Evolutionary conservation across 2,888 invertebrate species (phyloP).

Genomic region (Cenopis cana): DNA sequence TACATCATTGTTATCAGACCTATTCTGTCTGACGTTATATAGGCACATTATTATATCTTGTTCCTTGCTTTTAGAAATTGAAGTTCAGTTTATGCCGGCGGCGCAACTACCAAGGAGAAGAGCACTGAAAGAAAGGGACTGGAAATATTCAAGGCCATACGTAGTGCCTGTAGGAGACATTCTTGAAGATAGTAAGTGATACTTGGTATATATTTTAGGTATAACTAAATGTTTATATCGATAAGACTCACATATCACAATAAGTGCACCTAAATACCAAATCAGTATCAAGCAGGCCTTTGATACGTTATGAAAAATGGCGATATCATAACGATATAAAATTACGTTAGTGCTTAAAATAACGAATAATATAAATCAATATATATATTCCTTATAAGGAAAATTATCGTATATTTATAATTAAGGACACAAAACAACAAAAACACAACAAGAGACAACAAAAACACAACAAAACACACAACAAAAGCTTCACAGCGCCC

Average conservation of each 20-base stretch:
- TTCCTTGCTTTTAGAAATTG: slow-evolving; percentile 45
- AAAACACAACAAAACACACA: too few relatives aligned
- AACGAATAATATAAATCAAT: too few relatives aligned
- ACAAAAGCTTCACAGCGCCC: too few relatives aligned
- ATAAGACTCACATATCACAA: not conserved
- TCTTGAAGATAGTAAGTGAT: slow-evolving; percentile 36
- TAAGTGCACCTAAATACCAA: not conserved
- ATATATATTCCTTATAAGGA: too few relatives aligned
- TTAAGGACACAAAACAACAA: too few relatives aligned
- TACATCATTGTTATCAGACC: not conserved
- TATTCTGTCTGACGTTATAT: not conserved
- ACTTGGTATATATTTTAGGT: not conserved
- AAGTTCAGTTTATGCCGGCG: slow-evolving; percentile 47
- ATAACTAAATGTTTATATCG: not conserved
- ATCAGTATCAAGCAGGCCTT: too few relatives aligned
- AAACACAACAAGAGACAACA: too few relatives aligned
- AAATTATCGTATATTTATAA: too few relatives aligned
- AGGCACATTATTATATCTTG: not conserved
- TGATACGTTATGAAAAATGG: too few relatives aligned
- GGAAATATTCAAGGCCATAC: slow-evolving; percentile 53
- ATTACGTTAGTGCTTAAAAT: too few relatives aligned
- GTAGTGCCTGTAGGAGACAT: slow-evolving; percentile 48
- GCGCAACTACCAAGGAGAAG: slow-evolving; percentile 40
- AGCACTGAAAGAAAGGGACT: slow-evolving; percentile 56
- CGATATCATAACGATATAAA: too few relatives aligned